Evolutionary conservation across 2,113 vertebrate species (phyloP), one percentile per base, ranked within the genome.

Genomic region (Empidonax traillii): DNA sequence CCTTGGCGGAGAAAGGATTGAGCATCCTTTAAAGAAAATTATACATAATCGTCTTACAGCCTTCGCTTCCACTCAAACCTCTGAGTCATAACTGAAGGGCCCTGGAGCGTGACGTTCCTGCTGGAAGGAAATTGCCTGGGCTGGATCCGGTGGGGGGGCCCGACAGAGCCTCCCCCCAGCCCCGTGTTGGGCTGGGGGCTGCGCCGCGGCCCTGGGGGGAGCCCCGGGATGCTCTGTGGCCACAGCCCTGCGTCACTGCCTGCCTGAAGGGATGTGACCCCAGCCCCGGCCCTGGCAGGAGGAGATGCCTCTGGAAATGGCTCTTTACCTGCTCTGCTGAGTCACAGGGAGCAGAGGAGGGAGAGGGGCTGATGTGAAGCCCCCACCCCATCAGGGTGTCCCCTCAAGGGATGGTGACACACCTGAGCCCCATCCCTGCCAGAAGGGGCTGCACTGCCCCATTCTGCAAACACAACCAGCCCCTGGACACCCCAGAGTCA

Each of bases 81-180:
- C 95, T 97, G 97, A 97, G 94, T 97, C 97, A 97, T 85, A 86
- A 91, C 94, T 89, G 93, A 97, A 96, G 96, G 89, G 95, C 91
- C 85, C 95, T 89, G 91, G 94, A 95, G 93, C 92, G 62, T 97
- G 90, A 90, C 91, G 91, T 94, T 96, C 94, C 90, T 86, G 92
- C 77, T 85, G 91, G 82, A 84, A 93, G 96, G 96, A 97, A 96
- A 95, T 96, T 95, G 92, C 96, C 94, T 90, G 4, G 23, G 81
- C 73, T 76, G 95, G 85, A 95, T 86, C 92, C 55, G 55, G 78
- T 74, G 59, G 39, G 61, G 85, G 88, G 74, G 83, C 59, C 80
- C 86, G 74, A 10, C 0, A 0, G 5, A 37, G 61, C 87, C 74
- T 52, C 76, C 43, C 27, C 6, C 6, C 53, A 41, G 39, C 63